These are phyloP conservation scores for Ptychodera flava DNA, from an alignment of 35 echinoderm and acorn worm genomes.

Conservation along the genomic window DNA sequence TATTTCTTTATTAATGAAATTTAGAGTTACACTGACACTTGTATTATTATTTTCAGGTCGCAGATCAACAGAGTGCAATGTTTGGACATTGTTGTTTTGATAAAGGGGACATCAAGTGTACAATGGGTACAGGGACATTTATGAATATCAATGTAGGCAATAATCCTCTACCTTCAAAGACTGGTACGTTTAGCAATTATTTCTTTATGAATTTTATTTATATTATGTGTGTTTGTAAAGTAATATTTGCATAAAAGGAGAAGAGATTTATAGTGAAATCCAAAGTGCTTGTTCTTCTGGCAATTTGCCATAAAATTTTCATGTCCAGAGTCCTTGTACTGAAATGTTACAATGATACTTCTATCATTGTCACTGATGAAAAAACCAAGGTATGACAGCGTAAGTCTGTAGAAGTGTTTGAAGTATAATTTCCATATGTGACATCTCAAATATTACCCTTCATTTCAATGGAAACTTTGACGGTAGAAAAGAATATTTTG, in stretches of 20 bases:
- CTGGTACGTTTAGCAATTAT: constrained; percentile 49
- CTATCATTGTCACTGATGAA: too few relatives aligned
- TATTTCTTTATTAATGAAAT: too few relatives aligned
- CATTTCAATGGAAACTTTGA: background rate
- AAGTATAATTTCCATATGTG: background rate
- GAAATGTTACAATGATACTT: too few relatives aligned
- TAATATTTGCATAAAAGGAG: too few relatives aligned
- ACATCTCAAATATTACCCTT: background rate
- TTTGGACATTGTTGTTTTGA: constrained; percentile 95
- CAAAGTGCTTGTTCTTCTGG: too few relatives aligned
- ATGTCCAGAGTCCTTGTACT: too few relatives aligned
- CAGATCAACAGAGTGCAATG: constrained; percentile 71
- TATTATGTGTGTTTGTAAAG: background rate
- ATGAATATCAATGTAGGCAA: constrained; percentile 56
- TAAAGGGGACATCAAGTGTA: constrained; percentile 85
- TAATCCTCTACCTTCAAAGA: constrained; percentile 39
- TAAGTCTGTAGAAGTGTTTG: too few relatives aligned
- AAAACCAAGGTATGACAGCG: too few relatives aligned
- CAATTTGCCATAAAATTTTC: too few relatives aligned
- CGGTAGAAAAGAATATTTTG: too few relatives aligned
- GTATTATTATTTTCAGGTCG: constrained; percentile 59
- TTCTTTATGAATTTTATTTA: background rate
- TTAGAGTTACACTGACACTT: too few relatives aligned
- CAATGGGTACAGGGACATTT: constrained; percentile 95
- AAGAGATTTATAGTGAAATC: too few relatives aligned